Conservation (phyloP, 2,888 invertebrate species). For the Diogma glabrata region DNA sequence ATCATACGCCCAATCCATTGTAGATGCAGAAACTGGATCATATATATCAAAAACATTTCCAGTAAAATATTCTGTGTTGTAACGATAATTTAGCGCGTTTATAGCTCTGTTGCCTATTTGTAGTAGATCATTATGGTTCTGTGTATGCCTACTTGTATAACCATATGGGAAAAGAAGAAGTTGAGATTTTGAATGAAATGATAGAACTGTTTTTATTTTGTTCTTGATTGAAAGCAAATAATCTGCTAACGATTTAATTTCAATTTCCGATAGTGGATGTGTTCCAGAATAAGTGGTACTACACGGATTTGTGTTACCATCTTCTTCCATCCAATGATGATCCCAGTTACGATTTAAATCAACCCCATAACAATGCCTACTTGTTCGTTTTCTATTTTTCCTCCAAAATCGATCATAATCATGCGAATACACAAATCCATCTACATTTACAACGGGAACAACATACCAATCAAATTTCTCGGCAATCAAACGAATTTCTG, state of each 20-base stretch:
- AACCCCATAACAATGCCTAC: constrained; percentile 43
- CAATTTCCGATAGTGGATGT: constrained; percentile 57
- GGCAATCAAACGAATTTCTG: constrained; percentile 32
- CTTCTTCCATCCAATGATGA: constrained; percentile 50
- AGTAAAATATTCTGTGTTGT: constrained; percentile 34
- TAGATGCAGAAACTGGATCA: constrained; percentile 44
- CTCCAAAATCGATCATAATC: constrained; percentile 54
- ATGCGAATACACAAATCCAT: constrained; percentile 54
- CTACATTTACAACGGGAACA: constrained; percentile 56
- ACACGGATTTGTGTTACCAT: constrained; percentile 46
- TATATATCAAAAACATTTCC: constrained; percentile 38
- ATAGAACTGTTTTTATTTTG: constrained; percentile 50
- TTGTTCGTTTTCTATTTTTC: constrained; percentile 47
- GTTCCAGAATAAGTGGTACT: constrained; percentile 53
- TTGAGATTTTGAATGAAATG: constrained; percentile 66
- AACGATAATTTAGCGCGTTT: constrained; percentile 27
- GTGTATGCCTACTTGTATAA: constrained; percentile 39
- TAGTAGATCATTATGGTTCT: constrained; percentile 41
- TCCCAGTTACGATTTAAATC: constrained; percentile 74
- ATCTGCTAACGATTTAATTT: constrained; percentile 42
- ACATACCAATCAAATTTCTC: constrained; percentile 50
- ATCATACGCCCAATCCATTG: constrained; percentile 53
- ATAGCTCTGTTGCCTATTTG: constrained; percentile 25
- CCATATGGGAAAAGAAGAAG: constrained; percentile 54
- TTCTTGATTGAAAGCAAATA: constrained; percentile 41